Conservation (phyloP, 2,888 invertebrate species). For the Priocnemis perturbator region DNA sequence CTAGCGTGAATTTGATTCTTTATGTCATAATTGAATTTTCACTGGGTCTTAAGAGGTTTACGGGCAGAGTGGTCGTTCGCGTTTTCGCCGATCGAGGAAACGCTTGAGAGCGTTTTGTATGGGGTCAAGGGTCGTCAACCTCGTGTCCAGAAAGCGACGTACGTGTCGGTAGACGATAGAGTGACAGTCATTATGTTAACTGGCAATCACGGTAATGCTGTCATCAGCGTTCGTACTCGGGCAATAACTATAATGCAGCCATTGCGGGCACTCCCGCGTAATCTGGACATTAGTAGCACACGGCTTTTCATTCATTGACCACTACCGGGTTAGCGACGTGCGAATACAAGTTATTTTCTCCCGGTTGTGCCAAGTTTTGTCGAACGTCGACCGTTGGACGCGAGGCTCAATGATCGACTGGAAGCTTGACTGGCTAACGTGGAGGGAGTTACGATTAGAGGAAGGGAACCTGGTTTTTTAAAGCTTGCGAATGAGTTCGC, state of each 20-base stretch:
- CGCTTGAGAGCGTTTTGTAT: slow-evolving; percentile 36
- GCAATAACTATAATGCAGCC: slow-evolving; percentile 59
- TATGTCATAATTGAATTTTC: too few relatives aligned
- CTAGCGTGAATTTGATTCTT: too few relatives aligned
- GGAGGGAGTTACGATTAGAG: too few relatives aligned
- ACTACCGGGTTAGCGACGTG: slow-evolving; percentile 50
- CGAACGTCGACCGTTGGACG: too few relatives aligned
- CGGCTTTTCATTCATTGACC: slow-evolving; percentile 55
- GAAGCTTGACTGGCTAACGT: too few relatives aligned
- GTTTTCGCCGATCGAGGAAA: slow-evolving; percentile 55
- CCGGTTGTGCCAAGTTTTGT: too few relatives aligned
- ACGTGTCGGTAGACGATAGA: slow-evolving; percentile 50
- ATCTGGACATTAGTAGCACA: slow-evolving; percentile 49
- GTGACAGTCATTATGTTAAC: slow-evolving; percentile 70
- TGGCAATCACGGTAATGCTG: slow-evolving; percentile 72
- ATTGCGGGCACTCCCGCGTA: slow-evolving; percentile 57
- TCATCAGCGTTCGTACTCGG: slow-evolving; percentile 63
- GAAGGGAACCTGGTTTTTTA: too few relatives aligned
- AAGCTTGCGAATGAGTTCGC: too few relatives aligned
- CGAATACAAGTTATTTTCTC: too few relatives aligned
- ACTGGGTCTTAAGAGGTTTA: too few relatives aligned
- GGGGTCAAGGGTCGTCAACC: slow-evolving; percentile 62
- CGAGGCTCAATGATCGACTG: too few relatives aligned
- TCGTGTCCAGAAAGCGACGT: slow-evolving; percentile 50
- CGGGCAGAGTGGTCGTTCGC: slow-evolving; percentile 40